These are phyloP conservation scores for Thunnus maccoyii DNA, from an alignment of 2,113 vertebrate species.

Conservation along the genomic window DNA sequence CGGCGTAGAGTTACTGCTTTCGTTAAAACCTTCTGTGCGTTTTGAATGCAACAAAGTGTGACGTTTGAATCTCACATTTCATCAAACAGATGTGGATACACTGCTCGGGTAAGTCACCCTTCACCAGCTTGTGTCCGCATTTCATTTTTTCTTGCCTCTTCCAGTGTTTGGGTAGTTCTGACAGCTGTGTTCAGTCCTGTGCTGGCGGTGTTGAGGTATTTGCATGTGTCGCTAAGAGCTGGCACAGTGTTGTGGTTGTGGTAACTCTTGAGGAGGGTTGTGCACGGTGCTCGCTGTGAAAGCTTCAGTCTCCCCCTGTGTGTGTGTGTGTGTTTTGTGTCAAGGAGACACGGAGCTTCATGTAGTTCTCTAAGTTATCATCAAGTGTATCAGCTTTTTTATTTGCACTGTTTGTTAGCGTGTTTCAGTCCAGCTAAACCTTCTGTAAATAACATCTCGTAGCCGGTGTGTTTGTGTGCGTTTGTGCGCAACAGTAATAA, in stretches of 20 bases:
- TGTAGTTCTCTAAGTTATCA: slow-evolving; percentile 54
- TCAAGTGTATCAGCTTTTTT: neutral
- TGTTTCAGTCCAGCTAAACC: neutral
- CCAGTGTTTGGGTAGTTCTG: slow-evolving; percentile 33
- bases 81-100: slow-evolving; percentile 84
- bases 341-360: slow-evolving; percentile 14
- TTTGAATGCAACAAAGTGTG: slow-evolving; percentile 54
- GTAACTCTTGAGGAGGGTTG: slow-evolving; percentile 46
- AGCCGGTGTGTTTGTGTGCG: slow-evolving; percentile 25
- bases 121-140: slow-evolving; percentile 61
- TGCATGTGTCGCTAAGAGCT: slow-evolving; percentile 41
- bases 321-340: slow-evolving; percentile 8
- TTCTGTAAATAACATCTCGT: slow-evolving; percentile 2
- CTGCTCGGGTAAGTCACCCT: slow-evolving; percentile 83
- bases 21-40: slow-evolving; percentile 1
- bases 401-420: neutral
- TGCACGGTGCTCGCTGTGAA: slow-evolving; percentile 18
- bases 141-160: slow-evolving; percentile 33
- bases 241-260: slow-evolving; percentile 20
- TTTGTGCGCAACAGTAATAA: slow-evolving; percentile 71
- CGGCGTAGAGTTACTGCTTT: slow-evolving; percentile 40
- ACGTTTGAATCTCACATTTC: slow-evolving; percentile 52
- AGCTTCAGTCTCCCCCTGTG: neutral
- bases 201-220: neutral
- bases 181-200: slow-evolving; percentile 42